Evolutionary conservation across 2,113 vertebrate genomes (phyloP), one percentile per base, ranked within the genome.

Genomic region (Phyllopteryx taeniolatus): DNA sequence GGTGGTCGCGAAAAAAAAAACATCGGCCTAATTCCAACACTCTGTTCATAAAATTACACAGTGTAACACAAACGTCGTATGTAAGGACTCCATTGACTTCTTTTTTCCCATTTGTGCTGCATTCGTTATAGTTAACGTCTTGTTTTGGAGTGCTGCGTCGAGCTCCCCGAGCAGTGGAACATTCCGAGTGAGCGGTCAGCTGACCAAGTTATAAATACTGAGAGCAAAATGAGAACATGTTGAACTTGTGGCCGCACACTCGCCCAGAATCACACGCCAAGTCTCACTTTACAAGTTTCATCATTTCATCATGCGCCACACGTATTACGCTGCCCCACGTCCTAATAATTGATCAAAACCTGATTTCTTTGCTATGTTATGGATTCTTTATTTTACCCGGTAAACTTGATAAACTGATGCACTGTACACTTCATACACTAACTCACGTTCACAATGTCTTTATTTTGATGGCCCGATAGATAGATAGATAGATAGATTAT

Each of bases 121-220:
- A 17, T 66, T 46, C 11, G 6, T 7, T 2, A 2, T 8, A 1
- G 2, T n/a, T 46, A n/a, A 20, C 19, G 62, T 62, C 33, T 1
- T 27, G 13, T 14, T 66, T 66, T 66, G 10, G n/a, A 15, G 44
- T 9, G 14, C 17, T 44, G 13, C 14, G 0, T 8, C 15, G 10
- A 0, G 0, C 1, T 49, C 59, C 70, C 78, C 14, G 20, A 2
- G 33, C 2, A 46, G 33, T 91, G 84, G 88, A 70, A 15, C 13
- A 6, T 54, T 79, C 88, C 86, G 83, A 83, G 82, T 76, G 68
- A 81, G 82, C 86, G 83, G 89, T 91, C 90, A 90, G 81, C 83
- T 88, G 86, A 91, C 86, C 64, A 42, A 84, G 86, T 76, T 89
- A 88, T 89, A 89, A 87, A 87, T 82, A 88, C 84, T 20, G 72